A percentile compares a stretch with the other conserved stretches of the same genome.
phyloP scores from a whole-genome alignment of 2,888 invertebrate genomes.

The Chrysina gloriosa region DNA sequence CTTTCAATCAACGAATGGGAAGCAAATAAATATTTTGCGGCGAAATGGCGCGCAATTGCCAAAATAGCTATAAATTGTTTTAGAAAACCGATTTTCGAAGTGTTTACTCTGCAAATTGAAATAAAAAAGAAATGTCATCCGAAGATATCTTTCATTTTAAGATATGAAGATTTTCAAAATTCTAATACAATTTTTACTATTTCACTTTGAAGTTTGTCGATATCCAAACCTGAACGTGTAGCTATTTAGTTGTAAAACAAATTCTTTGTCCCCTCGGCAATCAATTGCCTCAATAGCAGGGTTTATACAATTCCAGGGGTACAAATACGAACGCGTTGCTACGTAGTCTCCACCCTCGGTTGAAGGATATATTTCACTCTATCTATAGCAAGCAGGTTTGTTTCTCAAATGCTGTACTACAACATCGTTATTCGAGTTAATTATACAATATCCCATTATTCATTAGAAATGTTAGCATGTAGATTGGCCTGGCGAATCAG shows the following conservation, averaged over 20 bases:
- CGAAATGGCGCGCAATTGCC: neutral
- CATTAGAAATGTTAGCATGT: conserved; percentile 7
- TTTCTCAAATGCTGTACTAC: neutral
- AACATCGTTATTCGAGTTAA: conserved; percentile 1
- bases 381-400: neutral
- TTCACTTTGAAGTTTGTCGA: too few species aligned
- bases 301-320: too few species aligned
- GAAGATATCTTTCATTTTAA: neutral
- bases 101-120: conserved; percentile 15
- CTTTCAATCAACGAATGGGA: conserved; percentile 26
- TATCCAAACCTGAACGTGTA: too few species aligned
- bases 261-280: too few species aligned
- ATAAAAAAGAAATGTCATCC: neutral
- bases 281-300: too few species aligned
- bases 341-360: conserved; percentile 12
- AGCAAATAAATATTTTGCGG: conserved; percentile 25
- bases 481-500: neutral
- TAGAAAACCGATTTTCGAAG: neutral
- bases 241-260: too few species aligned
- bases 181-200: too few species aligned
- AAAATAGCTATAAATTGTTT: conserved; percentile 31
- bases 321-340: too few species aligned
- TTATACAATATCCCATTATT: conserved; percentile 7
- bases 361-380: neutral
- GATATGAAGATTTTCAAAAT: neutral